Evolutionary conservation across 2,888 invertebrate species (phyloP).

Genomic region (Terebella lapidaria): DNA sequence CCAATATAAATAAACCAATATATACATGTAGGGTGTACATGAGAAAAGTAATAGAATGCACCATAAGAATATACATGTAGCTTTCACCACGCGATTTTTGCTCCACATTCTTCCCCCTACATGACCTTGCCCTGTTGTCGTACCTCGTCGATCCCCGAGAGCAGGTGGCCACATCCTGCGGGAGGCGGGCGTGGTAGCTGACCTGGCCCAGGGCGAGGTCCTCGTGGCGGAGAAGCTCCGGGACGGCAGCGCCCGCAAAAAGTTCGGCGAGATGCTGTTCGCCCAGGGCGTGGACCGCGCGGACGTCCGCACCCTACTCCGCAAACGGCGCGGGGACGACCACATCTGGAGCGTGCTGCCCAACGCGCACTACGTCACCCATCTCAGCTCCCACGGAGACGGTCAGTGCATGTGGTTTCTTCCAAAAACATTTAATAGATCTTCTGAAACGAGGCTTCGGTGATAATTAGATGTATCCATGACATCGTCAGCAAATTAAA

Average conservation of each 20-base stretch:
- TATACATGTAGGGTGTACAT: no score
- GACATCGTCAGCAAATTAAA: no score
- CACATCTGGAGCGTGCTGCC: slow-evolving; percentile 10
- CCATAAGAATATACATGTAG: no score
- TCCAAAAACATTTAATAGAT: no score
- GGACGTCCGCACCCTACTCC: slow-evolving; percentile 1
- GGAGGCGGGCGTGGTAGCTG: slow-evolving; percentile 34
- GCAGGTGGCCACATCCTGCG: slow-evolving; percentile 54
- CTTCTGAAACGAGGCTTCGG: no score
- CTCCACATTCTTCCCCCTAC: no score
- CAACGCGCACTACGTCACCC: slow-evolving; percentile 2
- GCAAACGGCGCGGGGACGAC: slow-evolving; percentile 1
- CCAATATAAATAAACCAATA: no score
- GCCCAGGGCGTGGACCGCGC: slow-evolving; percentile 35
- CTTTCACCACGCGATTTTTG: no score
- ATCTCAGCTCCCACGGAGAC: slow-evolving; percentile 1
- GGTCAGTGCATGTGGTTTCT: not conserved
- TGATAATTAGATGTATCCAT: no score
- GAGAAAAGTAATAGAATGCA: no score
- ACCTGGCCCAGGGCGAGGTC: slow-evolving; percentile 43
- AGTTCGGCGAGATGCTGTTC: slow-evolving; percentile 40
- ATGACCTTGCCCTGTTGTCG: no score
- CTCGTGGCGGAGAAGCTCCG: slow-evolving; percentile 45
- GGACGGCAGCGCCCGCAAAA: slow-evolving; percentile 53
- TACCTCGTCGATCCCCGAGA: no score